Conservation (phyloP, 1,140 invertebrate genomes). For the Teleogryllus occipitalis region DNA sequence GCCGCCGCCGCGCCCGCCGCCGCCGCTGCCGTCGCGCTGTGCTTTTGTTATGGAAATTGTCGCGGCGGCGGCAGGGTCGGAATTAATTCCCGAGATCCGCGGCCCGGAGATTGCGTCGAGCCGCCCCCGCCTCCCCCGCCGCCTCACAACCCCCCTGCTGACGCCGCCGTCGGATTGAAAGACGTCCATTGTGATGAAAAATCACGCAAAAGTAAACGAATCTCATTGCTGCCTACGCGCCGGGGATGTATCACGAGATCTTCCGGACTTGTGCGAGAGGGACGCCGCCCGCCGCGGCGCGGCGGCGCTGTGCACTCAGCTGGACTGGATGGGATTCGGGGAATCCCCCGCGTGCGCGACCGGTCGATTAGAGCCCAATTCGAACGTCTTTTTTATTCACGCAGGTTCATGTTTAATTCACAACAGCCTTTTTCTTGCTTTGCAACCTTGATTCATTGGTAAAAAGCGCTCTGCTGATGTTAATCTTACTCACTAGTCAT, state of each 20-base stretch:
- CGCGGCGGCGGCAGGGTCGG: no score
- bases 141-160: neutral
- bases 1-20: no score
- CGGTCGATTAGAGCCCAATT: neutral
- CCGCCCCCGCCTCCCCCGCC: no score
- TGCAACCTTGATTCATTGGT: no score
- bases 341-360: neutral
- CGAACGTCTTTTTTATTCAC: neutral
- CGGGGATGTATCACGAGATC: neutral
- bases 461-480: no score
- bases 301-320: neutral
- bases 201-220: neutral
- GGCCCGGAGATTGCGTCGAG: neutral
- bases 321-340: neutral
- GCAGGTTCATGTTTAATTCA: neutral
- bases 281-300: no score
- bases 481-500: no score
- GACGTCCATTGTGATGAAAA: conserved; percentile 4
- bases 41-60: conserved; percentile 5
- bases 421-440: neutral
- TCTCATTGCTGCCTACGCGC: neutral
- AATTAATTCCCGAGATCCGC: neutral
- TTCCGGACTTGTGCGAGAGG: neutral
- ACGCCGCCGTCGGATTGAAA: neutral
- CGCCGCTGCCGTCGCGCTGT: neutral